A percentile compares a stretch with the other conserved stretches of the same genome.
phyloP scores from a whole-genome alignment of 1,140 invertebrate species.

The Pseudomyrmex dendroicus region DNA sequence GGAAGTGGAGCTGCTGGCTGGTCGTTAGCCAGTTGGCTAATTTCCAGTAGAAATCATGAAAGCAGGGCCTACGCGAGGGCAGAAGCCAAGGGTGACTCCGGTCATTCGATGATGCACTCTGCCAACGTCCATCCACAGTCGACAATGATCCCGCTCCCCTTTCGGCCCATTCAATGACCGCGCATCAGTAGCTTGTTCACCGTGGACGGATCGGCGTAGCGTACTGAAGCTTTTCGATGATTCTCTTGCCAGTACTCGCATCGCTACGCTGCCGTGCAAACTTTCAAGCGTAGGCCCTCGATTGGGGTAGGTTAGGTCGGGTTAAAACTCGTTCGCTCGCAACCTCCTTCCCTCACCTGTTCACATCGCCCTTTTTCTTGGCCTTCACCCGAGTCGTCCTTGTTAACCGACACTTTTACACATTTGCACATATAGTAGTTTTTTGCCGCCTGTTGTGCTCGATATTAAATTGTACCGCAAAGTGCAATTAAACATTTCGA shows the following conservation, averaged over 20 bases:
- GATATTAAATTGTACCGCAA: neutral
- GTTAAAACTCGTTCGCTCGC: conserved; percentile 65
- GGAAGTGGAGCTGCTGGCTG: conserved; percentile 81
- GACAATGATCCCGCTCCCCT: conserved; percentile 84
- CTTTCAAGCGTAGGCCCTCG: conserved; percentile 74
- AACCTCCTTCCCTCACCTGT: conserved; percentile 53
- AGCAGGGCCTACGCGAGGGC: conserved; percentile 75
- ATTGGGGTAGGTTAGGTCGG: conserved; percentile 83
- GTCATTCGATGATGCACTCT: conserved; percentile 84
- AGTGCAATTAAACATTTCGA: neutral
- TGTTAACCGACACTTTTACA: neutral
- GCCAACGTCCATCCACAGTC: conserved; percentile 78
- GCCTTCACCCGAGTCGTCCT: neutral
- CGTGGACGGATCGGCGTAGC: conserved; percentile 68
- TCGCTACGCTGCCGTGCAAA: conserved; percentile 66
- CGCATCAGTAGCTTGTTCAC: conserved; percentile 75
- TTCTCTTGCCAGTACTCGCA: conserved; percentile 73
- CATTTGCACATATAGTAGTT: neutral
- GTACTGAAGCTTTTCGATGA: conserved; percentile 81
- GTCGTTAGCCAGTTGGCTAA: conserved; percentile 85
- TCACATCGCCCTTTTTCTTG: conserved; percentile 26
- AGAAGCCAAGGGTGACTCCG: conserved; percentile 71
- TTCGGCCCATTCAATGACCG: conserved; percentile 83
- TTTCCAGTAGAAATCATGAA: conserved; percentile 85
- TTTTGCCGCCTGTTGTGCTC: neutral